Evolutionary conservation across 2,113 vertebrate genomes (phyloP).

Genomic region (Elgaria multicarinata): DNA sequence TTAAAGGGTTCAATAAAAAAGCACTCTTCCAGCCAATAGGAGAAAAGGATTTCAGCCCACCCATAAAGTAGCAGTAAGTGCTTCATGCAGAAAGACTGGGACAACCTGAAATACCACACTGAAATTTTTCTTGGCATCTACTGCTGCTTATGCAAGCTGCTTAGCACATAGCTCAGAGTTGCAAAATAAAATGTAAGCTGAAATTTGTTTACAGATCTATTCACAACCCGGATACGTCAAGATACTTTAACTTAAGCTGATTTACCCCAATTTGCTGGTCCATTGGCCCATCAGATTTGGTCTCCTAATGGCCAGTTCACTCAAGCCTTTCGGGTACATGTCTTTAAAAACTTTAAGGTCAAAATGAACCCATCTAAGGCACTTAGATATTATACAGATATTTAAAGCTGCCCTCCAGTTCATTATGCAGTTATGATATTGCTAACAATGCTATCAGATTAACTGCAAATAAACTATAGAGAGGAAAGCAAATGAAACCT

Average conservation of each 20-base stretch:
- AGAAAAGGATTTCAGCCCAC: not conserved
- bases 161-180: not conserved
- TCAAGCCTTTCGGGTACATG: not conserved
- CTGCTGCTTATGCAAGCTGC: not conserved
- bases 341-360: not conserved
- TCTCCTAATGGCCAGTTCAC: not conserved
- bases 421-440: not conserved
- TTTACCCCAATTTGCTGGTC: not conserved
- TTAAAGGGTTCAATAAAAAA: not conserved
- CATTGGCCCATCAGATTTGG: not conserved
- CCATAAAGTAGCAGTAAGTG: not conserved
- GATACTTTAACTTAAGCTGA: not conserved
- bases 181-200: not conserved
- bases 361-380: not conserved
- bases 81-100: not conserved
- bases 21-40: slow-evolving; percentile 1
- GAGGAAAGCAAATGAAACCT: not conserved
- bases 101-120: not conserved
- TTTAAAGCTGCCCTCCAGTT: not conserved
- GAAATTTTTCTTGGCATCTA: not conserved
- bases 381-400: not conserved
- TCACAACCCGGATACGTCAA: not conserved
- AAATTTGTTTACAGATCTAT: not conserved
- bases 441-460: too few relatives aligned
- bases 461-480: not conserved